A percentile compares a stretch with the other conserved stretches of the same genome.
These are phyloP conservation scores for Drosophila eohydei DNA, from an alignment of 2,888 invertebrate genomes.

Conservation along the genomic window DNA sequence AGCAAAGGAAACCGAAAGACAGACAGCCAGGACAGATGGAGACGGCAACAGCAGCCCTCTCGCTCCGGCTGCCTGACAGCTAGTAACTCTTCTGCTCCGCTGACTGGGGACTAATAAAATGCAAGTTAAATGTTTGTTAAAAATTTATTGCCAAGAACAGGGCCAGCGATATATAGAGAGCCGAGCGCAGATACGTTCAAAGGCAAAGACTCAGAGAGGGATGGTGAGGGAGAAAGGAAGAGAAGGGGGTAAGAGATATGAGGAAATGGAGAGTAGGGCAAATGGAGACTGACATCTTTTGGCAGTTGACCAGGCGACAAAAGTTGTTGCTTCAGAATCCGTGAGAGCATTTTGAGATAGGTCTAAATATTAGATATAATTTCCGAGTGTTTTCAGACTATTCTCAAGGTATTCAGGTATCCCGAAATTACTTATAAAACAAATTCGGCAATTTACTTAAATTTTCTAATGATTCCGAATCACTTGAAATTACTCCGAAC, in stretches of 20 bases:
- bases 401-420: too few species aligned
- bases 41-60: conserved; percentile 8
- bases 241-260: neutral
- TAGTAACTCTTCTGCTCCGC: conserved; percentile 39
- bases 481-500: neutral
- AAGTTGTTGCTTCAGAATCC: neutral
- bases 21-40: conserved; percentile 3
- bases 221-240: too few species aligned
- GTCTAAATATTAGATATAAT: neutral
- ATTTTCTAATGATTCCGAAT: neutral
- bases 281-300: conserved; percentile 19
- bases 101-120: conserved; percentile 77
- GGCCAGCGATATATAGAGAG: neutral
- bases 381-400: neutral
- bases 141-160: conserved; percentile 66
- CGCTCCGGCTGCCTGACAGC: neutral
- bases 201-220: neutral
- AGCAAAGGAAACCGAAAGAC: conserved; percentile 10
- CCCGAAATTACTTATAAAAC: too few species aligned
- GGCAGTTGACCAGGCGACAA: conserved; percentile 47
- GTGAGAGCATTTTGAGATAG: neutral
- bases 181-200: neutral
- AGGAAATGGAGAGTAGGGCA: neutral
- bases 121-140: conserved; percentile 81
- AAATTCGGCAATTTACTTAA: too few species aligned